These are phyloP conservation scores for Bolinopsis microptera DNA, from an alignment of 37 sponge, comb jelly and placozoan genomes.

Conservation along the genomic window DNA sequence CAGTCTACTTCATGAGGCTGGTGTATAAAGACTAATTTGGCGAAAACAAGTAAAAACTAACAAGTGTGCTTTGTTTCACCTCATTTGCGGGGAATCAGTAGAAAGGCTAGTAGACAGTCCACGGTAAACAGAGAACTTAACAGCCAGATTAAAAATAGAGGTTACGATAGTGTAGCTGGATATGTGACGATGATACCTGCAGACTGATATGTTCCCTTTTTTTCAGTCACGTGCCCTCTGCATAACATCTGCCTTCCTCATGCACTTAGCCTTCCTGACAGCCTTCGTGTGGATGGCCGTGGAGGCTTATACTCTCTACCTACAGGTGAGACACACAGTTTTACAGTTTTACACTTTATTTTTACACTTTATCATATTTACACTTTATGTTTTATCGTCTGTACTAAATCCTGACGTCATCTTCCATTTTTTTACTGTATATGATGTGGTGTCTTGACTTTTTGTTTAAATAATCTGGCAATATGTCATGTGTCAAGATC, in stretches of 20 bases:
- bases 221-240: conserved; percentile 24
- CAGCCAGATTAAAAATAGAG: neutral
- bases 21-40: neutral
- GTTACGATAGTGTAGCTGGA: neutral
- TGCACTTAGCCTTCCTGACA: conserved; percentile 12
- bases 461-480: too few relatives aligned
- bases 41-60: too few relatives aligned
- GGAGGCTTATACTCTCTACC: conserved; percentile 61
- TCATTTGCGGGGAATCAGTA: neutral
- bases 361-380: too few relatives aligned
- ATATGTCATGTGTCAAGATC: too few relatives aligned
- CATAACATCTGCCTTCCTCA: conserved; percentile 12
- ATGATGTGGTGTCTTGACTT: too few relatives aligned
- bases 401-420: too few relatives aligned
- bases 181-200: too few relatives aligned
- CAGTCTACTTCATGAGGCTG: too few relatives aligned
- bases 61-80: neutral
- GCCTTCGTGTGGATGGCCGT: conserved; percentile 56
- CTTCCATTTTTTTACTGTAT: too few relatives aligned
- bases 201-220: neutral
- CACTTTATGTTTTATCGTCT: too few relatives aligned
- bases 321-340: conserved; percentile 3
- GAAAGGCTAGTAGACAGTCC: neutral
- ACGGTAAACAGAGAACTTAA: neutral
- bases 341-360: too few relatives aligned